These are phyloP conservation scores for Agrotis clavis DNA, from an alignment of 2,888 invertebrate species.

Conservation along the genomic window DNA sequence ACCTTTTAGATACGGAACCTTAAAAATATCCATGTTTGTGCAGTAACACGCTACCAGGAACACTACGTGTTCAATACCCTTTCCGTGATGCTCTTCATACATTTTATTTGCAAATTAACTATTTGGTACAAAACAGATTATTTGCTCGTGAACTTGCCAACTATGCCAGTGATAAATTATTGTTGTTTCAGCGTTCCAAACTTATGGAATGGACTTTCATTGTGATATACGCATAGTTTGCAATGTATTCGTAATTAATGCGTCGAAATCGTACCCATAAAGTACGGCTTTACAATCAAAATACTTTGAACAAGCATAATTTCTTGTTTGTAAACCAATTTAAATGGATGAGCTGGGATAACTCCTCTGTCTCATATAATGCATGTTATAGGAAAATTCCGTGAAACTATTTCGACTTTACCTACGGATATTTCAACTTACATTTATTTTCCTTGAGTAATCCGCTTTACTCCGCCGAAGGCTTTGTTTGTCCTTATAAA, in stretches of 20 bases:
- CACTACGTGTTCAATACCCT: conserved; percentile 58
- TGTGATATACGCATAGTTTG: background rate
- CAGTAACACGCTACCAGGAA: conserved; percentile 75
- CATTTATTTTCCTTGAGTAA: conserved; percentile 53
- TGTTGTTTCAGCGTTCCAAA: conserved; percentile 11
- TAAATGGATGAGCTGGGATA: conserved; percentile 2
- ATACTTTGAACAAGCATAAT: background rate
- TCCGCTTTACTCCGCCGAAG: conserved; percentile 39
- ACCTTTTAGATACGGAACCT: no score
- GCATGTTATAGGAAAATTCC: conserved; percentile 20
- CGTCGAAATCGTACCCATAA: no score
- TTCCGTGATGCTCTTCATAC: conserved; percentile 54
- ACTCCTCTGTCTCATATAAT: conserved; percentile 8
- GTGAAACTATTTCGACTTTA: conserved; percentile 24
- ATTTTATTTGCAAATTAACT: conserved; percentile 68
- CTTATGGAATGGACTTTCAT: conserved; percentile 7
- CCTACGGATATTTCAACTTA: conserved; percentile 34
- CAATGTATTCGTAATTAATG: conserved; percentile 2
- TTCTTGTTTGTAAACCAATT: background rate
- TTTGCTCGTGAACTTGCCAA: conserved; percentile 27
- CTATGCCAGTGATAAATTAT: conserved; percentile 8
- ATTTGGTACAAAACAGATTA: conserved; percentile 37
- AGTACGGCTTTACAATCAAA: background rate
- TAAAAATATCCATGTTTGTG: conserved; percentile 68
- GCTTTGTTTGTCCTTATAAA: conserved; percentile 28